Evolutionary conservation across 2,888 invertebrate species (phyloP), one percentile per base, ranked within the genome.

Genomic region (Andrena chrysosceles): DNA sequence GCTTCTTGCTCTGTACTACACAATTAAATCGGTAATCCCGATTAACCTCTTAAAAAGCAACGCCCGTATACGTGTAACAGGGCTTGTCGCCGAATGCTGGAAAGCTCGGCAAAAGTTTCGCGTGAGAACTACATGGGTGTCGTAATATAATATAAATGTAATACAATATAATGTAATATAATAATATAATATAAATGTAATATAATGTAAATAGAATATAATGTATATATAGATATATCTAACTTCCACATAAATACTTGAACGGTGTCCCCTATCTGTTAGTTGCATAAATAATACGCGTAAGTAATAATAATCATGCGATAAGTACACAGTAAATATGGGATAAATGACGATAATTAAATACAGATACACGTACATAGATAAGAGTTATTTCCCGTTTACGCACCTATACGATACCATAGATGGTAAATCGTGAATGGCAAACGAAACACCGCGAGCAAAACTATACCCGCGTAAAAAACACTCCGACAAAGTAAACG

Each of bases 31-130:
- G 86, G 76, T 87, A 87, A 77, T 42, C 59, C 85, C 87, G 86
- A 87, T 87, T 87, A 81, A 86, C 76, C 75, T 71, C 78, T 81
- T 87, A 86, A 87, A 83, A 83, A 83, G 83, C 83, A 71, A 42
- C 79, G 83, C 63, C 70, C 59, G 56, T 79, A 49, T 60, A 66
- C 33, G 60, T 13, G 29, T 20, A 33, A 67, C 54, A 33, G 56
- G 67, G 62, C 26, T 52, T 60, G 70, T 72, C 63, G 59, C 69
- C 75, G 76, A 59, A 66, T 74, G 81, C 81, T 69, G 48, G 80
- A 63, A 49, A 70, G 35, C 69, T 69, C 70, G 69, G 75, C 67
- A 56, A 49, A 49, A 56, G 29, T 74, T 66, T 75, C 74, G 75
- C 67, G 81, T 81, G 81, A 81, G 81, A 81, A 80, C 49, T 69